These are phyloP conservation scores for Eudemis profundana DNA, from an alignment of 2,888 invertebrate genomes.

Conservation along the genomic window DNA sequence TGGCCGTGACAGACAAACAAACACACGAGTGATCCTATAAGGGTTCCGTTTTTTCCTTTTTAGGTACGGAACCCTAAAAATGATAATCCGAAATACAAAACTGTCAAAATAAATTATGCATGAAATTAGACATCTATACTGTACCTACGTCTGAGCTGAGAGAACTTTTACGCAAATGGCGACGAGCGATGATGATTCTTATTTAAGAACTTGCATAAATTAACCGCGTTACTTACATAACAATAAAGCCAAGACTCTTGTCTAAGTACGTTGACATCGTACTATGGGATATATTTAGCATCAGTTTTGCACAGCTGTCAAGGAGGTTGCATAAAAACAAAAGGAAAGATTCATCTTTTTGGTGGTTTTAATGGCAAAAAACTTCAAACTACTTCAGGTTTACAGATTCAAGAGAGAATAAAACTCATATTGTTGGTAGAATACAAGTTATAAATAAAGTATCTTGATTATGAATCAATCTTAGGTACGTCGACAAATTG, in stretches of 20 bases:
- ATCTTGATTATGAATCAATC: too few species aligned
- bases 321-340: not conserved
- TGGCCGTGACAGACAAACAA: too few species aligned
- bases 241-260: constrained; percentile 10
- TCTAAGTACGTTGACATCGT: constrained; percentile 14
- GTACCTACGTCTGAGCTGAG: not conserved
- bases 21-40: too few species aligned
- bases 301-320: not conserved
- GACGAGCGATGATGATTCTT: not conserved
- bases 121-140: not conserved
- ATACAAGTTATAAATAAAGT: too few species aligned
- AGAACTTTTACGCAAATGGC: not conserved
- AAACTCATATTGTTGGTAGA: too few species aligned
- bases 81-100: not conserved
- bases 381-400: too few species aligned
- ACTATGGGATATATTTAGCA: constrained; percentile 12
- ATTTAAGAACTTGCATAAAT: constrained; percentile 14
- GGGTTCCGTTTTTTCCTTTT: too few species aligned
- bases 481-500: constrained; percentile 5
- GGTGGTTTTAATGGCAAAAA: too few species aligned
- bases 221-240: constrained; percentile 21
- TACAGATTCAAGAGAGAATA: too few species aligned
- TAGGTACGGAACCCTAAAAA: not conserved
- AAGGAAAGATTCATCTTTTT: too few species aligned
- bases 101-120: not conserved